Evolutionary conservation across 1,140 invertebrate species (phyloP).

Genomic region (Papilio glaucus): DNA sequence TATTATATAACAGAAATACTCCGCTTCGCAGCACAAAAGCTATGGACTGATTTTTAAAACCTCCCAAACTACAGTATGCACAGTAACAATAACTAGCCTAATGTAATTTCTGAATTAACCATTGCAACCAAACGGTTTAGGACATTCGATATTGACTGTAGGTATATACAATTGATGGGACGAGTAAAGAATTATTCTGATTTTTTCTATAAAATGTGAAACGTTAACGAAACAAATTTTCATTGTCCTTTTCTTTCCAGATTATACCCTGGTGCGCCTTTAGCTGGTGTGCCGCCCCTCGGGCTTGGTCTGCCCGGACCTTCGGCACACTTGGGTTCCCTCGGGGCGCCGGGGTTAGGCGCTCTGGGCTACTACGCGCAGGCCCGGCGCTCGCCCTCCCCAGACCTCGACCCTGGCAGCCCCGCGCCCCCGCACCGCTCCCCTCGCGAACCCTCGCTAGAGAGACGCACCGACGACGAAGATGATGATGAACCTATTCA

Average conservation of each 20-base stretch:
- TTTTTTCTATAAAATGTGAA: no score
- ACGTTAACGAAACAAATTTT: constrained; percentile 15
- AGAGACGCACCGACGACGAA: constrained; percentile 72
- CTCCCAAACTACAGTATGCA: no score
- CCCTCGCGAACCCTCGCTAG: constrained; percentile 68
- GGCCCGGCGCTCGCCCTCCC: constrained; percentile 80
- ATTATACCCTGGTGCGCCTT: constrained; percentile 74
- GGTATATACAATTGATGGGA: no score
- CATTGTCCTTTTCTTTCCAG: constrained; percentile 46
- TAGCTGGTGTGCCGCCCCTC: constrained; percentile 71
- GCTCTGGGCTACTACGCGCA: constrained; percentile 86
- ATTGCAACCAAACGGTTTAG: no score
- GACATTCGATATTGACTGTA: no score
- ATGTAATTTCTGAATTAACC: no score
- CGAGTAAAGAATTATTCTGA: no score
- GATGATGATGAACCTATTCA: constrained; percentile 79
- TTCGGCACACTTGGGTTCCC: constrained; percentile 83
- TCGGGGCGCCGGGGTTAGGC: constrained; percentile 83
- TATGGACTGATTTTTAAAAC: no score
- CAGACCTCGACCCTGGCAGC: constrained; percentile 85
- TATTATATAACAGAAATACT: no score
- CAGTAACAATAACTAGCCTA: no score
- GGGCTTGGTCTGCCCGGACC: constrained; percentile 86
- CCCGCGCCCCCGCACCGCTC: constrained; percentile 84
- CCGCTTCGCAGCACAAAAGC: no score